Percentiles rank a stretch among this genome's conserved stretches.
Evolutionary conservation across 2,888 invertebrate species (phyloP).

Genomic region (Tinea trinotella): DNA sequence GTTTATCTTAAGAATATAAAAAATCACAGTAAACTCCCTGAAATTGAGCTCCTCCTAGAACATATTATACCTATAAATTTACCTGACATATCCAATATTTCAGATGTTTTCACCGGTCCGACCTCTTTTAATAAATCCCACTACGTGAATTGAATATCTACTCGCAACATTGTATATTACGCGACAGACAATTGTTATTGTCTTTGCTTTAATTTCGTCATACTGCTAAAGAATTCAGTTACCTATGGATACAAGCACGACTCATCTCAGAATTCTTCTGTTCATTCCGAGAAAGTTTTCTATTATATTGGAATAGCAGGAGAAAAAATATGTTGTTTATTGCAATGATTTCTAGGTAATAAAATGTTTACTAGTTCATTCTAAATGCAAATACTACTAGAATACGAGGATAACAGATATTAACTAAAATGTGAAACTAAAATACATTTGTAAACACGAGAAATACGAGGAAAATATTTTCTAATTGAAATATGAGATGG

Average conservation of each 20-base stretch:
- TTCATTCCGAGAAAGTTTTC: not conserved
- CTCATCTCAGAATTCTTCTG: not conserved
- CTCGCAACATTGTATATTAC: conserved; percentile 18
- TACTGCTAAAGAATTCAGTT: not conserved
- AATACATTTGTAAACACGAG: not conserved
- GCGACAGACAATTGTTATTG: conserved; percentile 14
- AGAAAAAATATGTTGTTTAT: not conserved
- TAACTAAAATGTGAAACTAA: not conserved
- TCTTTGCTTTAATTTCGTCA: not conserved
- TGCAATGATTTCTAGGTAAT: not conserved
- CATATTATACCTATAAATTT: conserved; percentile 68
- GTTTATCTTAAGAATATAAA: conserved; percentile 26
- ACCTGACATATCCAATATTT: conserved; percentile 65
- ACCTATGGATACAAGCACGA: not conserved
- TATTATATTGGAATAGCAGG: not conserved
- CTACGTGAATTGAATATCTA: conserved; percentile 33
- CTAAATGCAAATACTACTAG: not conserved
- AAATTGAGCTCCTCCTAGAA: conserved; percentile 56
- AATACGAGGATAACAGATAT: not conserved
- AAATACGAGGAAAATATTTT: not conserved
- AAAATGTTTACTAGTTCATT: not conserved
- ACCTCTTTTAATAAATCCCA: conserved; percentile 53
- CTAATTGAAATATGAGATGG: not conserved
- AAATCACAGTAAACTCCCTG: conserved; percentile 55
- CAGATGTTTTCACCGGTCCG: conserved; percentile 49